Conservation (phyloP, 1,140 invertebrate species). For the Antheraea mylitta region DNA sequence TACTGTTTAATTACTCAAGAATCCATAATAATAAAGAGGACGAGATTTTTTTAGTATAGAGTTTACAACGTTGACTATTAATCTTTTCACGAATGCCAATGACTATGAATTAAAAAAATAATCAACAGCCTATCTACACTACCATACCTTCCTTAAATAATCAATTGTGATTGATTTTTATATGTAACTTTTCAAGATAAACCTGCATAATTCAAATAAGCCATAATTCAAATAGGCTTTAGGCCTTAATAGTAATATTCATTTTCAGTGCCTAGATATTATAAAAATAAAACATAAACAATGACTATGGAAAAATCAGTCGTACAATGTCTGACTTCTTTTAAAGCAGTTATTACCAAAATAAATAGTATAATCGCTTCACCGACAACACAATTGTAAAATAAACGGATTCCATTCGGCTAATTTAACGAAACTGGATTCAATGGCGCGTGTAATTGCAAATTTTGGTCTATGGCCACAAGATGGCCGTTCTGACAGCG, state of each 20-base stretch:
- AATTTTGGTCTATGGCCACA: conserved; percentile 59
- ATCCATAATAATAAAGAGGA: neutral
- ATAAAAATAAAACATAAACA: neutral
- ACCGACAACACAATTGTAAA: conserved; percentile 23
- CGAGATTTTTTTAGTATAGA: neutral
- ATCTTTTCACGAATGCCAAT: neutral
- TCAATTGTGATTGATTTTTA: too few relatives aligned
- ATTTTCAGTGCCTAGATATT: neutral
- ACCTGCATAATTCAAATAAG: too few relatives aligned
- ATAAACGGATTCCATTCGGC: conserved; percentile 52
- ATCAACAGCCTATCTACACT: too few relatives aligned
- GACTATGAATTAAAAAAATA: neutral
- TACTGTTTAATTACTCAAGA: neutral
- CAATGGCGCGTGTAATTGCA: conserved; percentile 70
- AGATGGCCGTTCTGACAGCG: conserved; percentile 60
- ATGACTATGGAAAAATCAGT: too few relatives aligned
- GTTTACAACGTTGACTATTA: neutral
- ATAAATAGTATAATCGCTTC: conserved; percentile 3
- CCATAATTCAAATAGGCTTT: too few relatives aligned
- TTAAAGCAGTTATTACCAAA: neutral
- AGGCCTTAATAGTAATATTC: too few relatives aligned
- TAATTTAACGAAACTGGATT: conserved; percentile 63
- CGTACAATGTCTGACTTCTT: neutral
- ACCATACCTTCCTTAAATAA: too few relatives aligned
- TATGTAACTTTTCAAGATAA: too few relatives aligned